A percentile compares a stretch with the other conserved stretches of the same genome.
Conservation (phyloP, 2,888 invertebrate species). For the Gymnoscelis rufifasciata region DNA sequence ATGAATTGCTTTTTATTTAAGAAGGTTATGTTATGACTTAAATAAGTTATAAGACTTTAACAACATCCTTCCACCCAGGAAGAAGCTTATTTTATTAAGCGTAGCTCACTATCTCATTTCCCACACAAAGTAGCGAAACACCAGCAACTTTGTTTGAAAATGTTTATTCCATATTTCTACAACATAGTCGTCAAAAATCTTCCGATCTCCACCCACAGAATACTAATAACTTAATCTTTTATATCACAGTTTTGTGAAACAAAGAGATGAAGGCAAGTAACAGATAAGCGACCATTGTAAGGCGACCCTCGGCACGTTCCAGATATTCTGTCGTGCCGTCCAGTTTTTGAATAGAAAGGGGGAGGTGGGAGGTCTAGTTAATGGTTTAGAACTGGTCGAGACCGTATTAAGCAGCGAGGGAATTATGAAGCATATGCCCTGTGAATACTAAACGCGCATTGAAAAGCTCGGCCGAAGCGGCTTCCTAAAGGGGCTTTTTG, state of each 20-base stretch:
- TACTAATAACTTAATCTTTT: constrained; percentile 79
- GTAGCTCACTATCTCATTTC: too few relatives aligned
- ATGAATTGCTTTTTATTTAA: too few relatives aligned
- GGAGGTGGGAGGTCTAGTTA: constrained; percentile 38
- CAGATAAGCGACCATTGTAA: constrained; percentile 52
- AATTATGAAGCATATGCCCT: constrained; percentile 72
- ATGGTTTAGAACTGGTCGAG: constrained; percentile 60
- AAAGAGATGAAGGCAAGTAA: constrained; percentile 71
- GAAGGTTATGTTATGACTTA: too few relatives aligned
- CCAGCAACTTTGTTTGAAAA: too few relatives aligned
- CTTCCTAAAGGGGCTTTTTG: constrained; percentile 29
- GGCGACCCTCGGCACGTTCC: constrained; percentile 41
- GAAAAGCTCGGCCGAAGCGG: constrained; percentile 43
- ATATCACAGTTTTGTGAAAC: constrained; percentile 75
- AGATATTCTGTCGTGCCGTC: constrained; percentile 23
- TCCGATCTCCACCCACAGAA: constrained; percentile 60
- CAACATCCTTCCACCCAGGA: too few relatives aligned
- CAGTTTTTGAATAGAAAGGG: constrained; percentile 30
- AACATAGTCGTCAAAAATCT: constrained; percentile 42
- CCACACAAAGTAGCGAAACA: too few relatives aligned
- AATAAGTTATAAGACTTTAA: too few relatives aligned
- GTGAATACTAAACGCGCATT: constrained; percentile 69
- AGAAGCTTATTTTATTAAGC: too few relatives aligned
- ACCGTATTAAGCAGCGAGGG: constrained; percentile 70
- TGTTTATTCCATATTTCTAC: too few relatives aligned